Evolutionary conservation across 1,140 invertebrate genomes (phyloP).

Genomic region (Sycophaga agraensis): DNA sequence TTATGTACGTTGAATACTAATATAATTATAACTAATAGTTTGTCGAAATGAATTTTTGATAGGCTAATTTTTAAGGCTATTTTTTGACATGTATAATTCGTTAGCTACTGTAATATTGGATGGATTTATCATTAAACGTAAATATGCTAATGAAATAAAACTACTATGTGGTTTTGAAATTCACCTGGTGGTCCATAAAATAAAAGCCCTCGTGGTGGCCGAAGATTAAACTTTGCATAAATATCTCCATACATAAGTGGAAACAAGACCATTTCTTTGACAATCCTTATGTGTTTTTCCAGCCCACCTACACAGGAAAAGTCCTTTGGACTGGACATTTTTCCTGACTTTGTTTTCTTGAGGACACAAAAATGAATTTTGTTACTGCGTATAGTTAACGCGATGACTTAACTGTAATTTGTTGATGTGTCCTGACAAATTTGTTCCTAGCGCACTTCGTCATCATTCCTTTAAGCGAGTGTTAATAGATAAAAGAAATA

Average conservation of each 20-base stretch:
- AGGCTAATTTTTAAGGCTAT: no score
- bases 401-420: no score
- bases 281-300: constrained; percentile 65
- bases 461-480: background rate
- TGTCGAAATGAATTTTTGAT: no score
- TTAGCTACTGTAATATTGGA: no score
- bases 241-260: constrained; percentile 73
- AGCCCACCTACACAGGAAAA: constrained; percentile 69
- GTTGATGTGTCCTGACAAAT: background rate
- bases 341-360: background rate
- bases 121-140: no score
- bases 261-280: constrained; percentile 75
- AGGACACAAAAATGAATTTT: background rate
- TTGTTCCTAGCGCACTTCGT: background rate
- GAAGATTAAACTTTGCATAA: constrained; percentile 68
- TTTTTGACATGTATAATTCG: no score
- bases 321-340: constrained; percentile 39
- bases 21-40: no score
- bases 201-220: constrained; percentile 71
- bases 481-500: background rate
- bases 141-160: no score
- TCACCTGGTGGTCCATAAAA: constrained; percentile 79
- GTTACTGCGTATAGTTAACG: background rate
- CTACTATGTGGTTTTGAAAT: background rate
- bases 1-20: no score